Evolutionary conservation across 1,140 invertebrate species (phyloP), one percentile per base, ranked within the genome.

Genomic region (Uloborus diversus): DNA sequence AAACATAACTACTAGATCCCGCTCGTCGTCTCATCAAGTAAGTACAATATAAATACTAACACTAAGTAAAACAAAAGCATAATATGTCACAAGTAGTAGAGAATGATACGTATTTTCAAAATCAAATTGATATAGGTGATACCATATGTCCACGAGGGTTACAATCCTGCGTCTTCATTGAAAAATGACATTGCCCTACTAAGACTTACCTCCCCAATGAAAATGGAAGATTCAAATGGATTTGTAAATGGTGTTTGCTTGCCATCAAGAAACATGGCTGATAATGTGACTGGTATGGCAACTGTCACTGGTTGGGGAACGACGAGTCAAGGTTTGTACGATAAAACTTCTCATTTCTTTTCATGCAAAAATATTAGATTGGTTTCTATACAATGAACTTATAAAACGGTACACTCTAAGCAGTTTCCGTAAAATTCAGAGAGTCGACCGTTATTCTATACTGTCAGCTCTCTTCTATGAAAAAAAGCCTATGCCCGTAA

Each of bases 221-320:
- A 82, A 1, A 88, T 89, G 59, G 89, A 87, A 81, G 37, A 28
- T 11, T 62, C 79, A 56, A 80, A 66, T 14, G 66, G 68, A 0
- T 96, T 96, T 85, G 93, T 96, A 30, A 89, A 96, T 70, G 94
- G 95, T 0, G 92, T 96, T 51, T 97, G 95, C 84, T 90, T 97
- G 7, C 95, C 95, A 0, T 91, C 94, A 51, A 80, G 82, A 32
- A 93, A 94, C 3, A 11, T 59, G 27, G 79, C 68, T 14, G 47
- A 80, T 49, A 32, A 57, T n/a, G 35, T 66, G 20, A 51, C 56
- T 0, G 79, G 79, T 17, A 65, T 57, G 1, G 68, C 42, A 17
- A 80, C 66, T 0, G 79, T 71, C 27, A 42, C 79, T 9, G 79
- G 79, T 37, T 80, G 79, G 79, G 79, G 79, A 28, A 69, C 61